Evolutionary conservation across 2,797 vertebrate species (phyloP), one percentile per base, ranked within the genome.

Genomic region (Caiman crocodilus): DNA sequence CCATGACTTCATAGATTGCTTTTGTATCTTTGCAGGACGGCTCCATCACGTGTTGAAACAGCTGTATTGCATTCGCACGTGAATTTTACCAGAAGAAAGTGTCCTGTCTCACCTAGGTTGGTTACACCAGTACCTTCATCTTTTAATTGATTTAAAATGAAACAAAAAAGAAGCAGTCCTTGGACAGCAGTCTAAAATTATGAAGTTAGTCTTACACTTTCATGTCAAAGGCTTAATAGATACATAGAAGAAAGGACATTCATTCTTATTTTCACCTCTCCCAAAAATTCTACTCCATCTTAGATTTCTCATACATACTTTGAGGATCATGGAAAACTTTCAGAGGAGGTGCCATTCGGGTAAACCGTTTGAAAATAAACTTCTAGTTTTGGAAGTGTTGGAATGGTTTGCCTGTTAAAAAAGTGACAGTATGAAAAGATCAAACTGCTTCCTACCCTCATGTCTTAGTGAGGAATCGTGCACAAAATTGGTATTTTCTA

Each of bases 91-190:
- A 75, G 25, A 6, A 96, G 88, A 93, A 94, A 92, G 93, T 78
- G 82, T 11, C 86, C 95, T 93, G 95, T 95, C 95, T 94, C 92
- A 91, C 95, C 88, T 92, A 92, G 95, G 84, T 94, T 88, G 93
- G 89, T 83, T 50, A 84, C 85, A 94, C 91, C 94, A 94, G 74
- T 16, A 84, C 89, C 64, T 96, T 67, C 10, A 30, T 50, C 10
- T 50, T 50, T 50, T 94, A 82, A 95, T 95, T 93, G 57, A 96
- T 94, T 94, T 93, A 7, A 75, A 69, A 83, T 42, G n/a, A 89
- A 92, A 21, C 32, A 92, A 28, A 6, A 4, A 35, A 65, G 5
- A 85, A 91, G 89, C 81, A 63, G 81, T 28, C 91, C 88, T 86
- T 79, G 93, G 90, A 96, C 93, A 96, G 94, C 93, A 92, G 89